Percentiles rank a stretch among this genome's conserved stretches.
phyloP scores from a whole-genome alignment of 1,140 invertebrate species.

The Littorina saxatilis region DNA sequence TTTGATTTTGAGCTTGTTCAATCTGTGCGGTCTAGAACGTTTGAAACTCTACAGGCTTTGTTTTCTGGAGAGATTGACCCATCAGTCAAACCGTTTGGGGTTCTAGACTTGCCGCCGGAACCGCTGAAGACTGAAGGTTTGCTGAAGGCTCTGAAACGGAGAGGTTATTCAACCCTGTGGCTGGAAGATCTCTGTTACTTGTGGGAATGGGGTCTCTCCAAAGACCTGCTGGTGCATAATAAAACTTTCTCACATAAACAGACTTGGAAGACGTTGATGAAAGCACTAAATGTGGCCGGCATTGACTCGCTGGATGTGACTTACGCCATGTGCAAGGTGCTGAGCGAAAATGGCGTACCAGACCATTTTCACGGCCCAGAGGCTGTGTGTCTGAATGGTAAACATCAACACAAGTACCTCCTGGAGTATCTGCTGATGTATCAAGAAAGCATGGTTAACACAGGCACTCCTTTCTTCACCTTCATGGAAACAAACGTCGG shows the following conservation, averaged over 20 bases:
- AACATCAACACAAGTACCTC: slow-evolving; percentile 70
- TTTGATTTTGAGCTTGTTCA: slow-evolving; percentile 71
- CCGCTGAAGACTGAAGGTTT: slow-evolving; percentile 59
- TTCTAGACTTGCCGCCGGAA: slow-evolving; percentile 58
- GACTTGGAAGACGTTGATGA: slow-evolving; percentile 52
- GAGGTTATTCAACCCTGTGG: slow-evolving; percentile 68
- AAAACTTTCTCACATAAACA: slow-evolving; percentile 46
- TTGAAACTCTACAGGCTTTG: slow-evolving; percentile 65
- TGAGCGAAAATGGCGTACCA: slow-evolving; percentile 58
- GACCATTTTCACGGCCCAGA: slow-evolving; percentile 71
- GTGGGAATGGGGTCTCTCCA: slow-evolving; percentile 73
- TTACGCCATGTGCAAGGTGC: slow-evolving; percentile 68
- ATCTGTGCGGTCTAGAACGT: slow-evolving; percentile 68
- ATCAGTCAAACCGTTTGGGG: slow-evolving; percentile 64
- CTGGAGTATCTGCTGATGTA: slow-evolving; percentile 67
- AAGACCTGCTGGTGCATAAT: slow-evolving; percentile 68
- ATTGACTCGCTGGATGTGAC: slow-evolving; percentile 62
- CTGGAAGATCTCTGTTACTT: slow-evolving; percentile 72
- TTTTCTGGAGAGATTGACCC: slow-evolving; percentile 61
- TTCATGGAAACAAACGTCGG: slow-evolving; percentile 65
- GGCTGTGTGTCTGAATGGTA: slow-evolving; percentile 69
- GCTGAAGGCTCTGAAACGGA: slow-evolving; percentile 55
- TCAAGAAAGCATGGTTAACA: slow-evolving; percentile 46
- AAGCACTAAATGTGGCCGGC: slow-evolving; percentile 43
- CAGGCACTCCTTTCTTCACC: slow-evolving; percentile 57